A percentile compares a stretch with the other conserved stretches of the same genome.
These are phyloP conservation scores for Lasioglossum zephyrum DNA, from an alignment of 2,888 invertebrate genomes.

Conservation along the genomic window DNA sequence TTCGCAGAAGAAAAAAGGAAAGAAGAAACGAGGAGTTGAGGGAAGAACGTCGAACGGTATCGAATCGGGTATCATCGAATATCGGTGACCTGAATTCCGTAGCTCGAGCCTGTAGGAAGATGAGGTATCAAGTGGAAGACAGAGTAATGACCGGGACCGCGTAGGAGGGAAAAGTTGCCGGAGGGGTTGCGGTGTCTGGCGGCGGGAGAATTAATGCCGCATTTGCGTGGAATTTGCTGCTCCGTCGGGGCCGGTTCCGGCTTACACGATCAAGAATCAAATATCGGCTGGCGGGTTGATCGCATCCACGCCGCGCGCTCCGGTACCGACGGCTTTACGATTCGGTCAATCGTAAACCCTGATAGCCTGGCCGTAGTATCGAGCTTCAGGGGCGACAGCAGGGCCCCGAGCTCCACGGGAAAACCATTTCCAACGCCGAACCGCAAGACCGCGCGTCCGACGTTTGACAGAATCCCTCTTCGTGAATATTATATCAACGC, in stretches of 20 bases:
- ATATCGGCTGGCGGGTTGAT: slow-evolving; percentile 46
- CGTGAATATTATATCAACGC: slow-evolving; percentile 63
- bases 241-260: slow-evolving; percentile 30
- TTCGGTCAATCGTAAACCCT: slow-evolving; percentile 72
- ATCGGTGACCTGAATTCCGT: slow-evolving; percentile 41
- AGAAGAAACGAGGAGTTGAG: neutral
- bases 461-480: slow-evolving; percentile 34
- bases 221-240: slow-evolving; percentile 60
- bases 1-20: neutral
- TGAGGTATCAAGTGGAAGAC: slow-evolving; percentile 41
- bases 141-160: slow-evolving; percentile 22
- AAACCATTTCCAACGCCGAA: slow-evolving; percentile 25
- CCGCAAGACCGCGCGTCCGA: slow-evolving; percentile 27
- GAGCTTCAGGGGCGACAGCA: neutral
- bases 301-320: slow-evolving; percentile 16
- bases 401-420: neutral
- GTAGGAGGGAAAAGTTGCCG: slow-evolving; percentile 11
- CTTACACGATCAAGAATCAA: slow-evolving; percentile 61
- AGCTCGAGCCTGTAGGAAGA: slow-evolving; percentile 19
- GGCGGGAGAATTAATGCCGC: slow-evolving; percentile 53
- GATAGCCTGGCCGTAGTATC: slow-evolving; percentile 51
- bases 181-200: slow-evolving; percentile 12
- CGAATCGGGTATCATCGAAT: slow-evolving; percentile 22
- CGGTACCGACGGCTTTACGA: slow-evolving; percentile 61
- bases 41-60: neutral